phyloP scores from a whole-genome alignment of 2,888 invertebrate species.

The Agrochola lychnidis region DNA sequence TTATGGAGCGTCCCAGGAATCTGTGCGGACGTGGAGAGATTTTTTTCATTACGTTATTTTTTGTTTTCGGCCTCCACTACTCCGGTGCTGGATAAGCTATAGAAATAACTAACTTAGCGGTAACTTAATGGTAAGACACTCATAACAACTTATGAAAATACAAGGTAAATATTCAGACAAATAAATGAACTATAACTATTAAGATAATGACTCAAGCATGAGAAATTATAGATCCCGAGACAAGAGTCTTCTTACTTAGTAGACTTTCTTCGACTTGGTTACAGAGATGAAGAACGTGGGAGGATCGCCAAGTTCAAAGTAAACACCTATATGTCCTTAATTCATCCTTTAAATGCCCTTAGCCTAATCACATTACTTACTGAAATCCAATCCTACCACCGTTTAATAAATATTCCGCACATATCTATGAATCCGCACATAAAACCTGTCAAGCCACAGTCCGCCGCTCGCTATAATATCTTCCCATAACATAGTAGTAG shows the following conservation, averaged over 20 bases:
- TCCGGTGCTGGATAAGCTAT: neutral
- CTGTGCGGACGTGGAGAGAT: conserved; percentile 21
- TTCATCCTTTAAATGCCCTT: neutral
- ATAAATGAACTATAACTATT: too few species aligned
- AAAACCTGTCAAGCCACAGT: neutral
- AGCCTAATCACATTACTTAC: neutral
- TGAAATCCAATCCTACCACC: neutral
- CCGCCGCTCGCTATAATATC: conserved; percentile 3
- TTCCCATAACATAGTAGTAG: conserved; percentile 39
- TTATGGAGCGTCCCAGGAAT: conserved; percentile 45
- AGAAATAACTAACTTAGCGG: neutral
- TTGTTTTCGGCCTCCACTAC: conserved; percentile 10
- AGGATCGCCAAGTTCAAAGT: neutral
- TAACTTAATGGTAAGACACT: neutral
- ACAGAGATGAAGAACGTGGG: neutral
- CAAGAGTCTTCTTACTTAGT: neutral
- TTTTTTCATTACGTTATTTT: conserved; percentile 30
- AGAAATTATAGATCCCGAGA: neutral
- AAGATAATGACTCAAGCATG: neutral
- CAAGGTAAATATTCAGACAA: neutral
- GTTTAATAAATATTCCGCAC: neutral
- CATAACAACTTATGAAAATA: neutral
- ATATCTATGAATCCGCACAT: neutral
- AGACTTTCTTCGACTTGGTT: neutral
- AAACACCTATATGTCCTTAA: neutral